phyloP scores from a whole-genome alignment of 1,140 invertebrate genomes.

The Antheraea pernyi region DNA sequence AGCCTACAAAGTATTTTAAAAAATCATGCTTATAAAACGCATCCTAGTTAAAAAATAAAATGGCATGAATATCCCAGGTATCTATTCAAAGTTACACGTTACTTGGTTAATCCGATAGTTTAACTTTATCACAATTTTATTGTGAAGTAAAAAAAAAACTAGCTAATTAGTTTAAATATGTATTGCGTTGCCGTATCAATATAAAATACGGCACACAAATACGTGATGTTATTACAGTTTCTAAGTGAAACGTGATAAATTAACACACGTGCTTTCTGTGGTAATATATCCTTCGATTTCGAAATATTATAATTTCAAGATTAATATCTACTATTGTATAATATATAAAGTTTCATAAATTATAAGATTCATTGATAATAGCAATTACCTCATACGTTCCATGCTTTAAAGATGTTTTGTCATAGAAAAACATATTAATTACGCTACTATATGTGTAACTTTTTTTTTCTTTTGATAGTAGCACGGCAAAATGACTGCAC shows the following conservation, averaged over 20 bases:
- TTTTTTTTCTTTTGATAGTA: no score
- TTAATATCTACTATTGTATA: background rate
- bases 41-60: no score
- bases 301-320: background rate
- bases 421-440: no score
- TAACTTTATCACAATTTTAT: background rate
- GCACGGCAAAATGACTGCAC: no score
- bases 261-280: conserved; percentile 16
- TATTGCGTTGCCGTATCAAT: conserved; percentile 9
- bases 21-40: no score
- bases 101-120: background rate
- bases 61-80: background rate
- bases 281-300: background rate
- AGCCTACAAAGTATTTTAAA: no score
- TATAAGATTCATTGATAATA: background rate
- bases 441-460: no score
- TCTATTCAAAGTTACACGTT: background rate
- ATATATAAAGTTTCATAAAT: background rate
- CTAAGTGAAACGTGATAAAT: conserved; percentile 13
- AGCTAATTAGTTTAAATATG: background rate
- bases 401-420: background rate
- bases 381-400: background rate
- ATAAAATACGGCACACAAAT: background rate
- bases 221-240: conserved; percentile 16
- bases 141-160: background rate